Evolutionary conservation across 2,113 vertebrate genomes (phyloP).

Genomic region (Isurus oxyrinchus): DNA sequence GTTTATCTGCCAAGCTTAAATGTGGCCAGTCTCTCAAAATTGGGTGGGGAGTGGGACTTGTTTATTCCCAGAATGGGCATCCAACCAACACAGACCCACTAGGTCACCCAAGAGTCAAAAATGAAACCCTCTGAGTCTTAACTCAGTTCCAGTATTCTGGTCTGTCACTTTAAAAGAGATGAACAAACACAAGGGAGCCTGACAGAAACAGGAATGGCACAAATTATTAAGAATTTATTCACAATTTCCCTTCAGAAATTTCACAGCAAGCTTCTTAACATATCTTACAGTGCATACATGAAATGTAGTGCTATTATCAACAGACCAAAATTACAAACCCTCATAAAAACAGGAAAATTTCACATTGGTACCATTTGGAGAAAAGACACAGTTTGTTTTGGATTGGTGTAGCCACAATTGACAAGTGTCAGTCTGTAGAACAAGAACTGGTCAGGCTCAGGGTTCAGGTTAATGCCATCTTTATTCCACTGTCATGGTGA

Average conservation of each 20-base stretch:
- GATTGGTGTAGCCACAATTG: neutral
- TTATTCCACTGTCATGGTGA: constrained; percentile 44
- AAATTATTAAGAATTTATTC: constrained; percentile 24
- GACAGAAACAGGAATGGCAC: neutral
- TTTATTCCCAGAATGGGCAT: neutral
- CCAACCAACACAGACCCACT: neutral
- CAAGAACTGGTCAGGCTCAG: neutral
- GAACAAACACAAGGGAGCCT: neutral
- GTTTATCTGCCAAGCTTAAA: neutral
- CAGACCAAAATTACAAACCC: neutral
- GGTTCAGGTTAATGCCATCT: neutral
- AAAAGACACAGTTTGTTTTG: neutral
- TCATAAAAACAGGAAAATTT: neutral
- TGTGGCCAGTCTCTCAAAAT: neutral
- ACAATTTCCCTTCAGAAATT: constrained; percentile 5
- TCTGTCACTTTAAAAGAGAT: neutral
- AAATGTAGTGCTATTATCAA: constrained; percentile 17
- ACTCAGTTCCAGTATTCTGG: neutral
- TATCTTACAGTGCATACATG: neutral
- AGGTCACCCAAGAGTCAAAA: neutral
- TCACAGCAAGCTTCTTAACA: neutral
- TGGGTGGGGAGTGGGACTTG: neutral
- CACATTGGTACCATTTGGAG: constrained; percentile 16
- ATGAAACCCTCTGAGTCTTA: neutral
- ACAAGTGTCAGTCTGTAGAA: neutral